phyloP scores from a whole-genome alignment of 2,888 invertebrate genomes.

The Lucinisca nassula region DNA sequence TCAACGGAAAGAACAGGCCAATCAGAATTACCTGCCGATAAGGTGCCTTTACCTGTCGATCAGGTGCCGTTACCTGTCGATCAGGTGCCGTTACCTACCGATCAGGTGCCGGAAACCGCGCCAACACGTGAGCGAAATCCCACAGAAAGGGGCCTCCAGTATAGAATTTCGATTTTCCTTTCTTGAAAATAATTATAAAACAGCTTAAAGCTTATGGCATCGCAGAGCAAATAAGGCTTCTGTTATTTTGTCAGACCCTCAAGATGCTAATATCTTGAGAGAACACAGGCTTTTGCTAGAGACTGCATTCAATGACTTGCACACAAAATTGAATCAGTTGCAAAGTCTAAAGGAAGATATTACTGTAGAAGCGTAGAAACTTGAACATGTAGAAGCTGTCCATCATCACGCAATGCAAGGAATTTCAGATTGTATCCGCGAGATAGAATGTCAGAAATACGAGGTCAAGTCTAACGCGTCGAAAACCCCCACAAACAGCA shows the following conservation, averaged over 20 bases:
- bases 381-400: background rate
- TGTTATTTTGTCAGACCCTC: background rate
- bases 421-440: background rate
- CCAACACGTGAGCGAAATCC: background rate
- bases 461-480: background rate
- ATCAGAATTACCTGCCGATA: background rate
- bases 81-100: background rate
- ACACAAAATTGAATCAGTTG: background rate
- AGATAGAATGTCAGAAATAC: background rate
- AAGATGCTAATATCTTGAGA: background rate
- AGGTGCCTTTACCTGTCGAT: no score
- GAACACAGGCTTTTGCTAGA: background rate
- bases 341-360: background rate
- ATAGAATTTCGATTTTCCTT: background rate
- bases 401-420: constrained; percentile 2
- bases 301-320: background rate
- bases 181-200: background rate
- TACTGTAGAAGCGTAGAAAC: background rate
- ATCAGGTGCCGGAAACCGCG: background rate
- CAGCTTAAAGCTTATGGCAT: background rate
- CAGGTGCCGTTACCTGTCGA: no score
- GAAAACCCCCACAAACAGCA: background rate
- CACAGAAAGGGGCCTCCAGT: background rate
- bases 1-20: no score
- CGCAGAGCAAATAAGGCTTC: background rate